These are phyloP conservation scores for Marmota flaviventris DNA, from an alignment of 2,113 vertebrate genomes.

Conservation along the genomic window DNA sequence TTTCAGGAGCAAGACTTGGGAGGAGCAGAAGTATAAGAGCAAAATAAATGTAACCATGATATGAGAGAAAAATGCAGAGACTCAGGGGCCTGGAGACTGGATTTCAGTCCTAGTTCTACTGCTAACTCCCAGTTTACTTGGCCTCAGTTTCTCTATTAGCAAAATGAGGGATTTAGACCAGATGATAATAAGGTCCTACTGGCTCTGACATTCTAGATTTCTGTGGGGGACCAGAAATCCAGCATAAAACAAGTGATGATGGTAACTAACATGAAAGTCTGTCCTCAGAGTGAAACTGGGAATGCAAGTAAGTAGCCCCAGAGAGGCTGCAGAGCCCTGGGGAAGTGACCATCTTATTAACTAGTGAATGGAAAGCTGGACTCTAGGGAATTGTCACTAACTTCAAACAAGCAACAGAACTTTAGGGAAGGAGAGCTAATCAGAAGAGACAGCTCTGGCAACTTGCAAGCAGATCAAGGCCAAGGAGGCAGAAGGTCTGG, in stretches of 20 bases:
- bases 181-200: not conserved
- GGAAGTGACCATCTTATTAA: constrained; percentile 31
- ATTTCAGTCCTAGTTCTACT: not conserved
- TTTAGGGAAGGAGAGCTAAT: not conserved
- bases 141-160: not conserved
- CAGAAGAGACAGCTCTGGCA: constrained; percentile 49
- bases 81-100: too few species aligned
- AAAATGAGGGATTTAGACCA: not conserved
- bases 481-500: not conserved
- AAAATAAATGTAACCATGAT: not conserved
- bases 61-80: not conserved
- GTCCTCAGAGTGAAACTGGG: constrained; percentile 42
- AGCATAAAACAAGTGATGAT: constrained; percentile 58
- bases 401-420: constrained; percentile 44
- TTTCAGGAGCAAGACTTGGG: not conserved
- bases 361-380: not conserved
- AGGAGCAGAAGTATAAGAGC: not conserved
- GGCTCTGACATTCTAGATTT: not conserved
- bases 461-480: not conserved
- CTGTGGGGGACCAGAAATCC: constrained; percentile 27
- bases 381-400: constrained; percentile 34
- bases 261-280: constrained; percentile 55
- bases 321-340: constrained; percentile 40
- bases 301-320: constrained; percentile 63
- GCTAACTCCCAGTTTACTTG: not conserved